phyloP scores from a whole-genome alignment of 23 tunicate species.

The Diplosoma virens region DNA sequence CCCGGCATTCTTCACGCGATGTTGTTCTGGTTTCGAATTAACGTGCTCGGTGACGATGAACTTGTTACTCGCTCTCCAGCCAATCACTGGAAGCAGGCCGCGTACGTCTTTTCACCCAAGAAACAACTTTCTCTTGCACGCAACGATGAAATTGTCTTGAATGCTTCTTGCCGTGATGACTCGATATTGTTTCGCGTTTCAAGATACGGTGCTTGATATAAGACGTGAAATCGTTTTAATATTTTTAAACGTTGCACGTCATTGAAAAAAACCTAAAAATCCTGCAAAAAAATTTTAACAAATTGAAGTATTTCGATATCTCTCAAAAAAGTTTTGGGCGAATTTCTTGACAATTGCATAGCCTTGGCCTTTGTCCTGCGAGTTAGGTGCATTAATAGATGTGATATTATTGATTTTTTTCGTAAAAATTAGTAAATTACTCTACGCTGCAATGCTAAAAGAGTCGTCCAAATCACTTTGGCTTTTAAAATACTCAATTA shows the following conservation, averaged over 20 bases:
- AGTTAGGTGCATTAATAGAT: no score
- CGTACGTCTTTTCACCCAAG: constrained; percentile 25
- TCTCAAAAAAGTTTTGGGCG: no score
- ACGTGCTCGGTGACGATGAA: constrained; percentile 23
- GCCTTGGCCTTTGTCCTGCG: no score
- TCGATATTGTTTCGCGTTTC: constrained; percentile 26
- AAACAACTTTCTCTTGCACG: constrained; percentile 2
- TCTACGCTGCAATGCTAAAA: no score
- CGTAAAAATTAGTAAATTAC: no score
- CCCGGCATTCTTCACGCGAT: constrained; percentile 43
- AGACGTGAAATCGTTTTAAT: no score
- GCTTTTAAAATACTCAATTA: no score
- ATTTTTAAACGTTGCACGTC: constrained; percentile 73
- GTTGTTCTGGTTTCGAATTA: constrained; percentile 64
- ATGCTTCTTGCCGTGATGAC: constrained; percentile 22
- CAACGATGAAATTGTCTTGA: constrained; percentile 41
- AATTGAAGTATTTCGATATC: no score
- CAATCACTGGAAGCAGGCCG: constrained; percentile 64
- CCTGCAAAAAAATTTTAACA: no score
- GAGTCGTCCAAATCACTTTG: no score
- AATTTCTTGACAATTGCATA: no score
- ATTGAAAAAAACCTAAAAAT: constrained; percentile 79
- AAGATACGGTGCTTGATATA: not conserved
- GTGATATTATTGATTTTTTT: no score
- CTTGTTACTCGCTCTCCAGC: constrained; percentile 17